Percentiles rank a stretch among this genome's conserved stretches.
Evolutionary conservation across 2,113 vertebrate species (phyloP).

Genomic region (Microtus oregoni): DNA sequence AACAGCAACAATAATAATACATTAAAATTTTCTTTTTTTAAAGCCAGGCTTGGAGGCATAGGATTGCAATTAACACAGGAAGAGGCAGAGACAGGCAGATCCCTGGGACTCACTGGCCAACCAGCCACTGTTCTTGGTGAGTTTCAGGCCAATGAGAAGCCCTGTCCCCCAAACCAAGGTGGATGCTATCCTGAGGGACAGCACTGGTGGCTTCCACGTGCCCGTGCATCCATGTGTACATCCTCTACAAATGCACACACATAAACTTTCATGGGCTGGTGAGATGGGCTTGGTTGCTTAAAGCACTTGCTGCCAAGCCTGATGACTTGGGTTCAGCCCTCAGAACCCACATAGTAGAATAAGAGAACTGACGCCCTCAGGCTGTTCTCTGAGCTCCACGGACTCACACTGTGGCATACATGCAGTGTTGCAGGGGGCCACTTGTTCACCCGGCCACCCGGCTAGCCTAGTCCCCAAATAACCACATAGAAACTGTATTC

Average conservation of each 20-base stretch:
- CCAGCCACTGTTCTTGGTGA: background rate
- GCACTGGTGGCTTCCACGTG: rapidly evolving
- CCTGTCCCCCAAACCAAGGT: too few relatives aligned
- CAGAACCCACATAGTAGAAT: background rate
- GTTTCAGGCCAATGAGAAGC: background rate
- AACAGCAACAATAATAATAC: background rate
- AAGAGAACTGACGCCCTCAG: too few relatives aligned
- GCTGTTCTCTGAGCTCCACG: background rate
- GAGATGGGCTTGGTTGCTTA: background rate
- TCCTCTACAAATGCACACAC: background rate
- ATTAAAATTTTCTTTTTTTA: background rate
- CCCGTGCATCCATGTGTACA: background rate
- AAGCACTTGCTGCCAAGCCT: background rate
- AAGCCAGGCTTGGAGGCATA: background rate
- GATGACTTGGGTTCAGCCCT: background rate
- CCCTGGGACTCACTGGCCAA: too few relatives aligned
- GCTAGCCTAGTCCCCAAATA: too few relatives aligned
- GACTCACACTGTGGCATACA: too few relatives aligned
- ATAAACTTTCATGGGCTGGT: background rate
- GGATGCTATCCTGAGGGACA: background rate
- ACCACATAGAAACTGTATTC: too few relatives aligned
- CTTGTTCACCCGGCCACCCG: rapidly evolving
- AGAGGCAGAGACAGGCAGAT: background rate
- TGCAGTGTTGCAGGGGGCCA: background rate
- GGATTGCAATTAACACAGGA: background rate